Evolutionary conservation across 2,113 vertebrate genomes (phyloP).

Genomic region (Dromaius novaehollandiae): DNA sequence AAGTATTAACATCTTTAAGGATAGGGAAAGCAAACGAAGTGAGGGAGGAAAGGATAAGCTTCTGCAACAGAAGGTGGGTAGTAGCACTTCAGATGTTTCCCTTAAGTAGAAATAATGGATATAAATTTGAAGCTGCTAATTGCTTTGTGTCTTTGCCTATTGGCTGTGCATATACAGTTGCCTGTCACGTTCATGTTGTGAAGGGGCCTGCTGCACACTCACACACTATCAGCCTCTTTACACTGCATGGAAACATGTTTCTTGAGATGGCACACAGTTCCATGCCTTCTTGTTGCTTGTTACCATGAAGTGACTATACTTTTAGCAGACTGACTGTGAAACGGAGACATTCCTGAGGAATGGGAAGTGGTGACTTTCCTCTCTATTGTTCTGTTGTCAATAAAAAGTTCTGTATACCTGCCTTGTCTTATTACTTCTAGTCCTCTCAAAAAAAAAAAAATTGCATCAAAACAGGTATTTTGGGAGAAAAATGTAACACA

Average conservation of each 20-base stretch:
- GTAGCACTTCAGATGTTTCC: background rate
- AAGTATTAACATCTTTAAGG: background rate
- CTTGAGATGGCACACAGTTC: background rate
- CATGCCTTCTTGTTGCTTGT: constrained; percentile 2
- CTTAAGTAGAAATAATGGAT: background rate
- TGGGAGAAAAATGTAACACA: fast-evolving
- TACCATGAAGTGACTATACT: constrained; percentile 18
- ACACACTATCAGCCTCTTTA: background rate
- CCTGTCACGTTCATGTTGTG: constrained; percentile 3
- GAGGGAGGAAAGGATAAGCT: background rate
- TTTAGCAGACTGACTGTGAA: constrained; percentile 70
- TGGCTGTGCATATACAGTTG: background rate
- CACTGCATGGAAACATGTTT: constrained; percentile 29
- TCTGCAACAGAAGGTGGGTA: background rate
- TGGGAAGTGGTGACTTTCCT: constrained; percentile 78
- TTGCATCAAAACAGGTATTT: background rate
- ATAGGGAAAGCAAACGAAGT: background rate
- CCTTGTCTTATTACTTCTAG: constrained; percentile 63
- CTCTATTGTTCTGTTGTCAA: constrained; percentile 80
- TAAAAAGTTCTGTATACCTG: constrained; percentile 81
- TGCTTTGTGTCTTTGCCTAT: constrained; percentile 34
- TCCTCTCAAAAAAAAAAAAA: background rate
- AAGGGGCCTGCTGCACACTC: constrained; percentile 3
- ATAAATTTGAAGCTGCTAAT: background rate
- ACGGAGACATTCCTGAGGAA: constrained; percentile 79